Conservation (phyloP, 1,140 invertebrate genomes). For the Rhizoglyphus robini region DNA sequence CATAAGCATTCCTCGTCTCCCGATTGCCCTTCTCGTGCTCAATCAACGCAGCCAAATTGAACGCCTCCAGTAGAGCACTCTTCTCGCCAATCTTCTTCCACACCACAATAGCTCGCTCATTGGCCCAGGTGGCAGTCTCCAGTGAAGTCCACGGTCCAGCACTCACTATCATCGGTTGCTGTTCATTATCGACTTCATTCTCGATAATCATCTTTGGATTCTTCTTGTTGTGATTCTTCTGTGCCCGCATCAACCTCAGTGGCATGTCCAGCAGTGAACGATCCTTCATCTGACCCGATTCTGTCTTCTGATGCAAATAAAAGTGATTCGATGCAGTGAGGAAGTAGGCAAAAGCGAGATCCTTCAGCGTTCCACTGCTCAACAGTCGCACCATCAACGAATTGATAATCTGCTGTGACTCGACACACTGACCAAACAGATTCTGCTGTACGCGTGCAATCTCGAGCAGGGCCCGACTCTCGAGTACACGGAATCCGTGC, state of each 20-base stretch:
- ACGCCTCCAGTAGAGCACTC: not conserved
- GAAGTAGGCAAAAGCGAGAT: conserved; percentile 6
- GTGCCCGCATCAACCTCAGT: too few relatives aligned
- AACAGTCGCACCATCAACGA: conserved; percentile 1
- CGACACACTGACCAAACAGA: conserved; percentile 1
- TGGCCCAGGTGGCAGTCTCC: not conserved
- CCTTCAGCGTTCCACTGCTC: not conserved
- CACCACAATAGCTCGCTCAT: conserved; percentile 5
- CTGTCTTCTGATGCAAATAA: not conserved
- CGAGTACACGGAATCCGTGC: conserved; percentile 11
- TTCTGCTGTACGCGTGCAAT: conserved; percentile 4
- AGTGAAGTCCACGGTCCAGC: not conserved
- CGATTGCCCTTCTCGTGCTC: conserved; percentile 1
- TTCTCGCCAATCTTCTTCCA: conserved; percentile 5
- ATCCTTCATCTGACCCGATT: not conserved
- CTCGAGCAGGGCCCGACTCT: conserved; percentile 8
- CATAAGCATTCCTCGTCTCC: not conserved
- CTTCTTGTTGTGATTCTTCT: too few relatives aligned
- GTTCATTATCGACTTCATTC: not conserved
- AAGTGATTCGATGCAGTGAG: not conserved
- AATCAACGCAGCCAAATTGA: conserved; percentile 3
- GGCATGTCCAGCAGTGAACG: too few relatives aligned
- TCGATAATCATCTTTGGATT: too few relatives aligned
- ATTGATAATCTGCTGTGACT: not conserved
- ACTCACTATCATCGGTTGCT: not conserved